A percentile compares a stretch with the other conserved stretches of the same genome.
phyloP scores from a whole-genome alignment of 2,113 vertebrate genomes.

The Nyctereutes procyonoides region DNA sequence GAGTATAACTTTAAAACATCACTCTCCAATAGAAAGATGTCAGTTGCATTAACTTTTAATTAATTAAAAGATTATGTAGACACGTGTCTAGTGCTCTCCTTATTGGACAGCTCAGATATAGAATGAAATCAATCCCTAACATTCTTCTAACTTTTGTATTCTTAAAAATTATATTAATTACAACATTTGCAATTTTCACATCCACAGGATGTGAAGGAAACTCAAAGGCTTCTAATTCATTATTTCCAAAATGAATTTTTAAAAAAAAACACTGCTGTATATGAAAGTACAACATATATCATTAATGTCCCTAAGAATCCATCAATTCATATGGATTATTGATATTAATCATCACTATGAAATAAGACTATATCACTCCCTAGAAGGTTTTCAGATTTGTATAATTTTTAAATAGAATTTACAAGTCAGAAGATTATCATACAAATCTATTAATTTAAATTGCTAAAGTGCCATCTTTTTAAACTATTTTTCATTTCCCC shows the following conservation, averaged over 20 bases:
- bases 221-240: background rate
- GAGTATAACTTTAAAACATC: background rate
- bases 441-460: background rate
- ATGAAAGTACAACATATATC: background rate
- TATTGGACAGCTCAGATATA: background rate
- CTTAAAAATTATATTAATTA: background rate
- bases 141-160: background rate
- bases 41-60: background rate
- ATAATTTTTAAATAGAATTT: slow-evolving; percentile 6
- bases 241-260: slow-evolving; percentile 12
- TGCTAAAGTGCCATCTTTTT: background rate
- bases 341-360: background rate
- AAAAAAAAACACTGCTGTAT: background rate
- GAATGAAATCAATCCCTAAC: background rate
- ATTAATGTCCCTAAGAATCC: background rate
- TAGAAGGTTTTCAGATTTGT: background rate
- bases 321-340: background rate
- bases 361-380: background rate
- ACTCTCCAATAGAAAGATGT: background rate
- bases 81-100: background rate
- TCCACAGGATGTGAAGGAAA: background rate
- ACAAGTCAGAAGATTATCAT: background rate
- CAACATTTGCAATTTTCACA: background rate
- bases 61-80: background rate
- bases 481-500: background rate